Evolutionary conservation across 2,113 vertebrate genomes (phyloP), one percentile per base, ranked within the genome.

Genomic region (Recurvirostra avosetta): DNA sequence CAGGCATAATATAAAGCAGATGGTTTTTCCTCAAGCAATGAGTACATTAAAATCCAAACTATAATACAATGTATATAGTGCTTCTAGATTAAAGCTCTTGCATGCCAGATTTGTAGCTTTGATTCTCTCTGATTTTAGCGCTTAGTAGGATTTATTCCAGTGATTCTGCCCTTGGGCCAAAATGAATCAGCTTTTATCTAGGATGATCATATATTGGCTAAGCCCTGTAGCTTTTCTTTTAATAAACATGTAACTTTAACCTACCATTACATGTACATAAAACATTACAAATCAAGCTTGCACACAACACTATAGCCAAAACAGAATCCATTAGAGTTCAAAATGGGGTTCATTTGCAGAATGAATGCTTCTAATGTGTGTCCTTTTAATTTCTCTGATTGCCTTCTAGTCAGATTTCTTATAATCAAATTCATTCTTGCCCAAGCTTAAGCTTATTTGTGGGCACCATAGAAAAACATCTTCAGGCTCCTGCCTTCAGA

Each of bases 1-100:
- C 75, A 94, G 76, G 95, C 94, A 78, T 97, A 98, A 98, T 97
- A 85, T 68, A 97, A 98, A 98, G 92, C 97, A 98, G 95, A 97
- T 98, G 97, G n/a, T 30, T 96, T 95, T 87, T 88, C 90, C 78
- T 87, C 87, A 58, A 63, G 90, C 89, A 93, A 93, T 86, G 72
- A 97, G 73, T 97, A 68, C 93, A 92, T 95, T 87, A 96, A 96
- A 95, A 95, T 78, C 77, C 63, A 77, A 80, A 95, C 88, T 96
- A 92, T 91, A 96, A 90, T 93, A 88, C 76, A 97, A 81, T 92
- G 61, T 93, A 94, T 94, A 82, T 92, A 94, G 90, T 81, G 77
- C 95, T 97, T 92, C 93, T 89, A 97, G 95, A 97, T 97, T 97
- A 97, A 97, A 97, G 95, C 95, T 96, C 82, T 88, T 90, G 78